phyloP scores from a whole-genome alignment of 2,113 vertebrate species.

The Vombatus ursinus region DNA sequence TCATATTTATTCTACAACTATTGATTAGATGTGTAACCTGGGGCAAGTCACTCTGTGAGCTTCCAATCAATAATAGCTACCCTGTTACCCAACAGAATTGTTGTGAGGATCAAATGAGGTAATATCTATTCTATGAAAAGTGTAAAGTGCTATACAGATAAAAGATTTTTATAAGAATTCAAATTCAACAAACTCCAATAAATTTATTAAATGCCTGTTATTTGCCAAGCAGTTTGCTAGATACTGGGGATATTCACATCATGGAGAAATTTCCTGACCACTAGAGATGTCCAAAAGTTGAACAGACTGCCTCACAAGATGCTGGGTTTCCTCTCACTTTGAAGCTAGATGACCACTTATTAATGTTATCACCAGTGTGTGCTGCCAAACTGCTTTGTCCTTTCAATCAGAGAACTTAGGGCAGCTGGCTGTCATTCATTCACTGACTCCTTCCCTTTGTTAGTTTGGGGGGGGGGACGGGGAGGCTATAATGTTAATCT shows the following conservation, averaged over 20 bases:
- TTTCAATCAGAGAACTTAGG: background rate
- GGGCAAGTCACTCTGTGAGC: background rate
- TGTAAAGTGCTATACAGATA: background rate
- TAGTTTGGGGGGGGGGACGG: background rate
- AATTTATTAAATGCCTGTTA: background rate
- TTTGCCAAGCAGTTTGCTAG: background rate
- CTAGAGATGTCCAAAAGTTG: background rate
- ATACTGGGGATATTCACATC: background rate
- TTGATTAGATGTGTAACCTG: background rate
- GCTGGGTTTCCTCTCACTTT: background rate
- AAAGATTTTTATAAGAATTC: background rate
- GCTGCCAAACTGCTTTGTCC: background rate
- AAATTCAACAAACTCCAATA: background rate
- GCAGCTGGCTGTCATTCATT: background rate
- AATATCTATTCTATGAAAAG: background rate
- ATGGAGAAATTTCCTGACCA: background rate
- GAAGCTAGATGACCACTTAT: background rate
- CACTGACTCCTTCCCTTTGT: background rate
- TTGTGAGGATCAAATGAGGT: background rate
- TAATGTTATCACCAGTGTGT: background rate
- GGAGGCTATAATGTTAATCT: background rate
- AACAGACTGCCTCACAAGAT: background rate
- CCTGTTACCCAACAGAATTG: background rate
- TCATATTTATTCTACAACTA: conserved; percentile 37
- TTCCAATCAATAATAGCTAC: background rate